Percentiles rank a stretch among this genome's conserved stretches.
phyloP scores from a whole-genome alignment of 2,888 invertebrate species.

The Limnephilus rhombicus region DNA sequence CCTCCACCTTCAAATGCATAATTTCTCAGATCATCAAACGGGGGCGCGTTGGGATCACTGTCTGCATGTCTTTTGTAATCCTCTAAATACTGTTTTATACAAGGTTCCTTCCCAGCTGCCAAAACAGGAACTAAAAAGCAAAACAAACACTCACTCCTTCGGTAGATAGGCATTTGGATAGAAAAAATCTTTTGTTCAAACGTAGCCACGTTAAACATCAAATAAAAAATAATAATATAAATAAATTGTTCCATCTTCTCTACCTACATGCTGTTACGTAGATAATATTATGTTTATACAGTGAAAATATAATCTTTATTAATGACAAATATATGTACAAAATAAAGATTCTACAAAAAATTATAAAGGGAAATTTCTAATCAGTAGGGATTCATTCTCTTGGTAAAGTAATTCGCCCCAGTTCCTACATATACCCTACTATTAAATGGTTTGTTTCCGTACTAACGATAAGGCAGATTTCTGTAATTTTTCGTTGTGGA shows the following conservation, averaged over 20 bases:
- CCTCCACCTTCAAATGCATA: slow-evolving; percentile 92
- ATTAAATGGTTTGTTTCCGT: not conserved
- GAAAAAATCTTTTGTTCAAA: too few relatives aligned
- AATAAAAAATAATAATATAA: too few relatives aligned
- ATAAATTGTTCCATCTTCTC: not conserved
- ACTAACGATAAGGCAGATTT: not conserved
- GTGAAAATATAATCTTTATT: not conserved
- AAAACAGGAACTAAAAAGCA: slow-evolving; percentile 66
- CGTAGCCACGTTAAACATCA: too few relatives aligned
- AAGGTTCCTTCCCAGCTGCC: slow-evolving; percentile 75
- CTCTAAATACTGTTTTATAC: slow-evolving; percentile 87
- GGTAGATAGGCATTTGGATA: not conserved
- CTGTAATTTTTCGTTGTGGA: not conserved
- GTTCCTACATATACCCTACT: not conserved
- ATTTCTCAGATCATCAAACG: slow-evolving; percentile 91
- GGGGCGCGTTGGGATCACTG: slow-evolving; percentile 88
- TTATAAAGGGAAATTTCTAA: not conserved
- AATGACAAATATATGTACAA: not conserved
- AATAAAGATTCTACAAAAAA: not conserved
- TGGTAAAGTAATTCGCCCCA: not conserved
- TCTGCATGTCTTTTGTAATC: slow-evolving; percentile 88
- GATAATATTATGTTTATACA: not conserved
- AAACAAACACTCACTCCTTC: not conserved
- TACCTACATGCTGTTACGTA: not conserved
- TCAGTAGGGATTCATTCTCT: not conserved